Percentiles rank a stretch among this genome's conserved stretches.
Conservation (phyloP, 2,888 invertebrate genomes). For the Hirtodrosophila alboralis region DNA sequence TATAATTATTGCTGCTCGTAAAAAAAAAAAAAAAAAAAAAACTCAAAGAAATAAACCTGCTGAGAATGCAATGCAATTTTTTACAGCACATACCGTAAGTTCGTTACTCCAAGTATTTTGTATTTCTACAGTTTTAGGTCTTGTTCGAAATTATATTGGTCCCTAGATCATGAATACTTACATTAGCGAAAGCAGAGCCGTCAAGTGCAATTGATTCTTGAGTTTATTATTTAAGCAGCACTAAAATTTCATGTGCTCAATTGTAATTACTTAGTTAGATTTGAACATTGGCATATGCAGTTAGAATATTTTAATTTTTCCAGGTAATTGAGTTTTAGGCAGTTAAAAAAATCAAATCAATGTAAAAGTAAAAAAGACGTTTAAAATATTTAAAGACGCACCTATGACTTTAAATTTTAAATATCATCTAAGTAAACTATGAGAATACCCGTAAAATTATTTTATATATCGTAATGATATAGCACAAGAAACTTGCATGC, state of each 20-base stretch:
- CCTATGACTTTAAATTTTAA: too few relatives aligned
- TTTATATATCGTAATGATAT: too few relatives aligned
- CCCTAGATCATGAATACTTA: slow-evolving; percentile 9
- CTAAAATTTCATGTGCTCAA: slow-evolving; percentile 20
- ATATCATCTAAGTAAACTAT: too few relatives aligned
- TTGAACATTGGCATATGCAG: slow-evolving; percentile 2
- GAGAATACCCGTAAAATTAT: too few relatives aligned
- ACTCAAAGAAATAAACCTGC: too few relatives aligned
- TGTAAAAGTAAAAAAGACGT: too few relatives aligned
- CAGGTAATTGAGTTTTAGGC: slow-evolving; percentile 6
- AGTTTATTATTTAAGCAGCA: slow-evolving; percentile 11
- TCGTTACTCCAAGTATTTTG: slow-evolving; percentile 35
- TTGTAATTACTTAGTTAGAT: slow-evolving; percentile 27
- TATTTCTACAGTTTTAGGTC: slow-evolving; percentile 8
- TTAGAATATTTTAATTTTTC: slow-evolving; percentile 10
- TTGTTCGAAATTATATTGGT: not conserved
- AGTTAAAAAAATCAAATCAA: not conserved
- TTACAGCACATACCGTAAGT: slow-evolving; percentile 22
- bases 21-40: slow-evolving; percentile 13
- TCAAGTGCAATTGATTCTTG: slow-evolving; percentile 22
- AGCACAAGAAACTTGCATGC: too few relatives aligned
- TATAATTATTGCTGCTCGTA: slow-evolving; percentile 27
- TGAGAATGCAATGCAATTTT: slow-evolving; percentile 8
- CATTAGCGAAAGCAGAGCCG: slow-evolving; percentile 7
- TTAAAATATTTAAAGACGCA: too few relatives aligned